Evolutionary conservation across 1,140 invertebrate genomes (phyloP).

Genomic region (Cotesia glomerata): DNA sequence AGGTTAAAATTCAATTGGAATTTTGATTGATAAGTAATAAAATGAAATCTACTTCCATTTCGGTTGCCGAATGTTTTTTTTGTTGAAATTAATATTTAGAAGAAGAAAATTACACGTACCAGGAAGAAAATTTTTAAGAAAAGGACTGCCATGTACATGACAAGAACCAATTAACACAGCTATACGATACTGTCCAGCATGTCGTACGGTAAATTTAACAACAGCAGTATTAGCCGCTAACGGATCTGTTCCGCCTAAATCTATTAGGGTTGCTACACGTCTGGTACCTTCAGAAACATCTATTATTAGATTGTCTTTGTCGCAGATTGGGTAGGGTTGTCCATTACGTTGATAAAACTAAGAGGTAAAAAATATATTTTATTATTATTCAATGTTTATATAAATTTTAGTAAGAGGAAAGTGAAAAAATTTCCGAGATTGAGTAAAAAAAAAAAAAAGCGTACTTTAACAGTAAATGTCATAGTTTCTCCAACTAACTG

Average conservation of each 20-base stretch:
- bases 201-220: slow-evolving; percentile 90
- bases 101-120: slow-evolving; percentile 53
- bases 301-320: slow-evolving; percentile 86
- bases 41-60: no score
- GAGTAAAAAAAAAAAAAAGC: slow-evolving; percentile 9
- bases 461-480: slow-evolving; percentile 83
- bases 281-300: slow-evolving; percentile 84
- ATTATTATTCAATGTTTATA: neutral
- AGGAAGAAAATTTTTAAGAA: slow-evolving; percentile 70
- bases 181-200: slow-evolving; percentile 87
- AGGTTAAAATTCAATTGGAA: no score
- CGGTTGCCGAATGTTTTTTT: no score
- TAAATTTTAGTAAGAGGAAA: neutral
- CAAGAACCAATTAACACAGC: slow-evolving; percentile 79
- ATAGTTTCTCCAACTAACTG: slow-evolving; percentile 86
- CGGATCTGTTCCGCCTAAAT: slow-evolving; percentile 83
- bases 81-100: no score
- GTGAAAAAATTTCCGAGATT: slow-evolving; percentile 10
- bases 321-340: slow-evolving; percentile 89
- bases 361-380: slow-evolving; percentile 39
- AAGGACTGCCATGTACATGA: slow-evolving; percentile 73
- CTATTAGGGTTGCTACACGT: slow-evolving; percentile 83
- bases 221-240: slow-evolving; percentile 82
- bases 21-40: no score
- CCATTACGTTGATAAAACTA: slow-evolving; percentile 92